Evolutionary conservation across 1,140 invertebrate genomes (phyloP).

Genomic region (Scaptomyza montana): DNA sequence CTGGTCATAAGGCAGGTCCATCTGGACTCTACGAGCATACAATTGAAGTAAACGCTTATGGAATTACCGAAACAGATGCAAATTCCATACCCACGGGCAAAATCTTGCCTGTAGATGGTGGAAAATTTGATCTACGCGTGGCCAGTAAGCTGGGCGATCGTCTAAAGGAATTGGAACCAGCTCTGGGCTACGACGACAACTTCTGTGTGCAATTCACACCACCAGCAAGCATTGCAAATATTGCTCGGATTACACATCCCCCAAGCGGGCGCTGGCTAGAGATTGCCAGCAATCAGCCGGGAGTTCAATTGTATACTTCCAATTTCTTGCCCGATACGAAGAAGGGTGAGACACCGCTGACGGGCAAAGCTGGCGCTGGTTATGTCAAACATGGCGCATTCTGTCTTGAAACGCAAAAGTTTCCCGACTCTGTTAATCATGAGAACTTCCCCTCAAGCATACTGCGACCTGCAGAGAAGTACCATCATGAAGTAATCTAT

Average conservation of each 20-base stretch:
- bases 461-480: slow-evolving; percentile 88
- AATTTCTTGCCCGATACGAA: slow-evolving; percentile 88
- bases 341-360: slow-evolving; percentile 46
- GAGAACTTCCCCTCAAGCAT: slow-evolving; percentile 90
- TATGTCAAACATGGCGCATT: slow-evolving; percentile 93
- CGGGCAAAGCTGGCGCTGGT: slow-evolving; percentile 54
- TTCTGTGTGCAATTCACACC: slow-evolving; percentile 86
- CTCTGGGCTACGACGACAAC: slow-evolving; percentile 91
- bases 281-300: slow-evolving; percentile 93
- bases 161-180: slow-evolving; percentile 81
- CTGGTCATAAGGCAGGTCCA: slow-evolving; percentile 87
- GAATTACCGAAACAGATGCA: slow-evolving; percentile 89
- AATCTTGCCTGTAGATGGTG: slow-evolving; percentile 87
- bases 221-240: slow-evolving; percentile 40
- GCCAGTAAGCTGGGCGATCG: slow-evolving; percentile 85
- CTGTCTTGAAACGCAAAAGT: slow-evolving; percentile 95
- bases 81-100: slow-evolving; percentile 92
- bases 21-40: slow-evolving; percentile 89
- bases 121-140: slow-evolving; percentile 88
- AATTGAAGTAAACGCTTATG: slow-evolving; percentile 90
- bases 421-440: slow-evolving; percentile 96
- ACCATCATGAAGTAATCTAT: slow-evolving; percentile 86
- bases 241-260: slow-evolving; percentile 86
- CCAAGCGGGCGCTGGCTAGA: slow-evolving; percentile 89
- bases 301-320: slow-evolving; percentile 95